These are phyloP conservation scores for Colinus virginianus DNA, from an alignment of 2,113 vertebrate species.

Conservation along the genomic window DNA sequence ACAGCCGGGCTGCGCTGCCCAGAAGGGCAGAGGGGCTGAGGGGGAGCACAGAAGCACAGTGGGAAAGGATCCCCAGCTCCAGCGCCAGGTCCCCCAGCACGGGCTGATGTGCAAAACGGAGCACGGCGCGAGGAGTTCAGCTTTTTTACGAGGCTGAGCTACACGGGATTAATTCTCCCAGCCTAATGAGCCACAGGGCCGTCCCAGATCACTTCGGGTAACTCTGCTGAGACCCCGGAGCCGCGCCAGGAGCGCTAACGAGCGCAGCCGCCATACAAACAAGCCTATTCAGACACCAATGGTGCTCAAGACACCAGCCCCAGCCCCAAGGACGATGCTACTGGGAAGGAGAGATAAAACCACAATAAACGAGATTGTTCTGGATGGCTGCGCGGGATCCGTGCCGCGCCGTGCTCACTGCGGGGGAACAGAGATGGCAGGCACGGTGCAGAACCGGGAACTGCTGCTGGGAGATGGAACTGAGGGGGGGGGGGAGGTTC, in stretches of 20 bases:
- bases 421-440: not conserved
- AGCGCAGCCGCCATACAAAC: not conserved
- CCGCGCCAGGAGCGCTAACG: slow-evolving; percentile 11
- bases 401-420: not conserved
- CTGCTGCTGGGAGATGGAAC: not conserved
- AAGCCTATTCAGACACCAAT: slow-evolving; percentile 31
- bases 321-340: not conserved
- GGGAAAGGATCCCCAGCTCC: too few species aligned
- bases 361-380: slow-evolving; percentile 6
- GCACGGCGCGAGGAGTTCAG: slow-evolving; percentile 2
- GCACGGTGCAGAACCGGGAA: not conserved
- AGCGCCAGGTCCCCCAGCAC: too few species aligned
- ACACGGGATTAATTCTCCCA: slow-evolving; percentile 1
- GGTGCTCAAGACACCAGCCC: not conserved
- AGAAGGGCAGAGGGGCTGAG: too few species aligned
- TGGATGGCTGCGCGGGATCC: not conserved
- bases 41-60: too few species aligned
- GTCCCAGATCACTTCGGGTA: slow-evolving; percentile 7
- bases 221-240: not conserved
- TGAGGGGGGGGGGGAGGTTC: not conserved
- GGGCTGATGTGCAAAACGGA: not conserved
- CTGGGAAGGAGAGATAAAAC: not conserved
- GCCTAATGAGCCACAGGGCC: slow-evolving; percentile 2
- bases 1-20: too few species aligned
- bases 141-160: not conserved